These are phyloP conservation scores for Chondrilla cf. caribensis DNA, from an alignment of 37 sponge, comb jelly and placozoan species.

Conservation along the genomic window DNA sequence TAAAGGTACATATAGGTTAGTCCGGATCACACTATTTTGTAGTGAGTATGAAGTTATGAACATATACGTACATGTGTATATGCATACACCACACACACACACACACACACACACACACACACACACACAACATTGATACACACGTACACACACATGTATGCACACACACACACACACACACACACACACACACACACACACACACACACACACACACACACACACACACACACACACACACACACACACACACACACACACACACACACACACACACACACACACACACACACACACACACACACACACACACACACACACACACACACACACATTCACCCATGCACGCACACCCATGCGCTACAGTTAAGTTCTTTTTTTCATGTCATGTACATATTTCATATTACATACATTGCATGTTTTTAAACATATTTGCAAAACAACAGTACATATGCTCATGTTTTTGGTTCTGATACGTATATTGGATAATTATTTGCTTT, in stretches of 20 bases:
- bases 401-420: no score
- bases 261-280: background rate
- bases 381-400: no score
- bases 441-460: no score
- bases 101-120: background rate
- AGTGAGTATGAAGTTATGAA: no score
- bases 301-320: slow-evolving; percentile 26
- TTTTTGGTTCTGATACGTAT: no score
- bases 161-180: slow-evolving; percentile 13
- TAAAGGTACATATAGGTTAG: no score
- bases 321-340: slow-evolving; percentile 12
- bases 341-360: background rate
- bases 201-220: background rate
- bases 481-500: no score
- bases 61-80: no score
- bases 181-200: slow-evolving; percentile 18
- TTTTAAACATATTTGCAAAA: no score
- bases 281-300: slow-evolving; percentile 19
- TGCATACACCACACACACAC: no score
- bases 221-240: slow-evolving; percentile 24
- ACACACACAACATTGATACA: background rate
- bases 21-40: no score
- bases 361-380: no score
- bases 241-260: slow-evolving; percentile 2
- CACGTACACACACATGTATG: background rate